These are phyloP conservation scores for Eupsittula cactorum DNA, from an alignment of 2,113 vertebrate genomes.

Conservation along the genomic window DNA sequence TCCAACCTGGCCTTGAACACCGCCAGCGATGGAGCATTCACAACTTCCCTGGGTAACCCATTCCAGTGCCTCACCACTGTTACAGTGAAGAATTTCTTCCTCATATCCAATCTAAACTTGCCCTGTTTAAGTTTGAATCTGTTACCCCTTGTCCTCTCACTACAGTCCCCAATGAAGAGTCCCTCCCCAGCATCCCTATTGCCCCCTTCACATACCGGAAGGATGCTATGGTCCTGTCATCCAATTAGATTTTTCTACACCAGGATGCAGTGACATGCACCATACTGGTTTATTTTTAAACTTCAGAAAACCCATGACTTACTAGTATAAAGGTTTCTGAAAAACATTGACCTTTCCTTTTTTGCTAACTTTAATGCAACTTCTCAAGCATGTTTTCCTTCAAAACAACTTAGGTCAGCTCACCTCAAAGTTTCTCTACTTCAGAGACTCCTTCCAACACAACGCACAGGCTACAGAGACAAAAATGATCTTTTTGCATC, in stretches of 20 bases:
- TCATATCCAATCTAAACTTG: too few relatives aligned
- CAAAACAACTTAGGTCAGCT: background rate
- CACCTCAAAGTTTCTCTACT: background rate
- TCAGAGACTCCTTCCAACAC: background rate
- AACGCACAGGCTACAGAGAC: background rate
- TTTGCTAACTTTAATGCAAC: background rate
- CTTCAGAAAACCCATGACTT: background rate
- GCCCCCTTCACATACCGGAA: too few relatives aligned
- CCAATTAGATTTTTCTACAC: background rate
- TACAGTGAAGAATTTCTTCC: too few relatives aligned
- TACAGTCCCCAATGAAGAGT: too few relatives aligned
- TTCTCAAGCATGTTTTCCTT: background rate
- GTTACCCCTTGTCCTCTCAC: too few relatives aligned
- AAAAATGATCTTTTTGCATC: background rate
- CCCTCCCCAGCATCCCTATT: too few relatives aligned
- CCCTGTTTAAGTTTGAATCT: too few relatives aligned
- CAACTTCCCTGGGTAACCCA: too few relatives aligned
- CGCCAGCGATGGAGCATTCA: too few relatives aligned
- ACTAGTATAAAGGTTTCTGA: background rate
- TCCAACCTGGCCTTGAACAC: too few relatives aligned
- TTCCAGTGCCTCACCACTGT: too few relatives aligned
- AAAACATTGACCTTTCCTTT: background rate
- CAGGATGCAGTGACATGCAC: background rate
- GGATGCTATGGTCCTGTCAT: background rate
- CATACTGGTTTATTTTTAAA: background rate